A percentile compares a stretch with the other conserved stretches of the same genome.
These are phyloP conservation scores for Pentamera pediparva DNA, from an alignment of 53 echinoderm and acorn worm species.

Conservation along the genomic window DNA sequence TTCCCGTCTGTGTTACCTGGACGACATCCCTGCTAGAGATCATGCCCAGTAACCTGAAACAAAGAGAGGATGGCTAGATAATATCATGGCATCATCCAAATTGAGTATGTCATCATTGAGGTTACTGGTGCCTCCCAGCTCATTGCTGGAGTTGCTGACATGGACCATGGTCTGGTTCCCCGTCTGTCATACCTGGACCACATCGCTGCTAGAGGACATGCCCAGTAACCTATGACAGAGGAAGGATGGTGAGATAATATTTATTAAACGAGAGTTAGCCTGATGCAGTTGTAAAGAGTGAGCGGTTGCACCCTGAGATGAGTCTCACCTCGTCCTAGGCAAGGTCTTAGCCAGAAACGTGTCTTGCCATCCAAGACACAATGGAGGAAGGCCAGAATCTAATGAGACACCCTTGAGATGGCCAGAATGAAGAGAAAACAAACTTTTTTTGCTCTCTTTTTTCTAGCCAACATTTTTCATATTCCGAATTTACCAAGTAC, in stretches of 20 bases:
- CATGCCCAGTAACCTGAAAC: conserved; percentile 64
- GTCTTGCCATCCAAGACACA: too few relatives aligned
- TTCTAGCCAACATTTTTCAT: too few relatives aligned
- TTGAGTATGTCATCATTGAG: conserved; percentile 19
- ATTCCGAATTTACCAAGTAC: too few relatives aligned
- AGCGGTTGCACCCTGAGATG: too few relatives aligned
- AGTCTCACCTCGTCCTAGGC: too few relatives aligned
- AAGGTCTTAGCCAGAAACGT: too few relatives aligned
- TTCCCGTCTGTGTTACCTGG: conserved; percentile 53
- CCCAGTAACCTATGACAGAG: conserved; percentile 68
- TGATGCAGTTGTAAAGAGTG: too few relatives aligned
- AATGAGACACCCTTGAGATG: too few relatives aligned
- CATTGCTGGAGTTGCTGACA: conserved; percentile 71
- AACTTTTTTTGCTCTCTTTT: too few relatives aligned
- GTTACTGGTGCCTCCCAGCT: conserved; percentile 16
- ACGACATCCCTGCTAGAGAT: conserved; percentile 66
- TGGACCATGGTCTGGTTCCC: conserved; percentile 83
- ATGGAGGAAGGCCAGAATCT: too few relatives aligned
- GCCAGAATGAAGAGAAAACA: too few relatives aligned
- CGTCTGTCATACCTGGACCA: conserved; percentile 66
- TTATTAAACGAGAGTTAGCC: too few relatives aligned
- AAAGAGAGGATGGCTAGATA: conserved; percentile 8
- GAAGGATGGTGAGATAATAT: neutral
- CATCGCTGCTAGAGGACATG: conserved; percentile 71
- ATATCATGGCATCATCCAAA: conserved; percentile 19